phyloP scores from a whole-genome alignment of 2,797 vertebrate species.

The Eutrigla gurnardus region DNA sequence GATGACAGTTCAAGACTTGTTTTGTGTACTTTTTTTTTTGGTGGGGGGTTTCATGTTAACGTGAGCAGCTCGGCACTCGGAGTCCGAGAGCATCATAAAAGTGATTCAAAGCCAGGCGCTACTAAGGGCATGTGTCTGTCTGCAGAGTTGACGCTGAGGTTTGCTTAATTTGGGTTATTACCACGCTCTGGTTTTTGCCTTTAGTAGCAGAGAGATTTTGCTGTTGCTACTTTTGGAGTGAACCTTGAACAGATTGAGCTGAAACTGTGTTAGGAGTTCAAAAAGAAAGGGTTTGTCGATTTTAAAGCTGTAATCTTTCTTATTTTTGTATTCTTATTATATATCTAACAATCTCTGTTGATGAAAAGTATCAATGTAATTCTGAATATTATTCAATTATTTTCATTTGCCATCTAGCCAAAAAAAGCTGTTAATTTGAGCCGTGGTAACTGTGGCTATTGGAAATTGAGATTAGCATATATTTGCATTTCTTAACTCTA shows the following conservation, averaged over 20 bases:
- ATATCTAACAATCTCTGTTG: neutral
- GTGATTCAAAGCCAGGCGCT: slow-evolving; percentile 55
- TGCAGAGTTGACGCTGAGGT: slow-evolving; percentile 12
- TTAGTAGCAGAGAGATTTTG: neutral
- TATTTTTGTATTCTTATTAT: too few relatives aligned
- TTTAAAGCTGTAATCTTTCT: too few relatives aligned
- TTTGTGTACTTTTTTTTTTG: slow-evolving; percentile 59
- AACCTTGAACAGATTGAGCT: neutral
- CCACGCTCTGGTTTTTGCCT: neutral
- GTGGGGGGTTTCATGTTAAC: slow-evolving; percentile 56
- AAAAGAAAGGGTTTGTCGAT: neutral
- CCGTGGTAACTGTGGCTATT: neutral
- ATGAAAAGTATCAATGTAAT: neutral
- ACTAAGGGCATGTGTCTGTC: slow-evolving; percentile 56
- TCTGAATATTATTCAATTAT: neutral
- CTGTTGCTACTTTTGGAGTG: slow-evolving; percentile 9
- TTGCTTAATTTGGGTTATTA: slow-evolving; percentile 48
- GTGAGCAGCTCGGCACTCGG: slow-evolving; percentile 58
- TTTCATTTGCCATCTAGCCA: neutral
- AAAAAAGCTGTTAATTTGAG: neutral
- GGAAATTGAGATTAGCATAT: neutral
- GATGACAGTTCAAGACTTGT: slow-evolving; percentile 41
- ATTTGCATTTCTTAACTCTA: slow-evolving; percentile 6
- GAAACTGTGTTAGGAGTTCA: neutral
- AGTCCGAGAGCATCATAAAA: slow-evolving; percentile 69